These are phyloP conservation scores for Myotis lucifugus DNA, from an alignment of 2,113 vertebrate genomes.

Conservation along the genomic window DNA sequence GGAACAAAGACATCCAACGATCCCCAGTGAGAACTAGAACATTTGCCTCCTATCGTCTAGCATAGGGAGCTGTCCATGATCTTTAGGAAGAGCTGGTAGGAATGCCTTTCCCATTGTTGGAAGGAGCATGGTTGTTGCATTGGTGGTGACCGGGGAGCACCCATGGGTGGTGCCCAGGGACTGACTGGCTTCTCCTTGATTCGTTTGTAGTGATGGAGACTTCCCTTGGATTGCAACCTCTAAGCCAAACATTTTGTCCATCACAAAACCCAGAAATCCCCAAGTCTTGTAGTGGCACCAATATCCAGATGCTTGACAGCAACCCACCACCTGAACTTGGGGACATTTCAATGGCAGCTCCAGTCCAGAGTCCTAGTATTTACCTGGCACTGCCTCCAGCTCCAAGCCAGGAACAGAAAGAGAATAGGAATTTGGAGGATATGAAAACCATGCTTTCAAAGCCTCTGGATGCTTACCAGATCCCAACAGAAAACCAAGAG, in stretches of 20 bases:
- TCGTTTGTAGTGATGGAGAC: slow-evolving; percentile 59
- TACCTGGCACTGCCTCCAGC: background rate
- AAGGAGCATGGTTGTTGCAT: background rate
- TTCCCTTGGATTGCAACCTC: background rate
- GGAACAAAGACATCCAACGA: background rate
- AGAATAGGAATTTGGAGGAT: background rate
- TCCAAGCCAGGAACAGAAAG: background rate
- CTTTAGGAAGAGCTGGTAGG: background rate
- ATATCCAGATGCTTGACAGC: background rate
- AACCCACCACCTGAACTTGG: background rate
- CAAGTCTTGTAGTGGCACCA: background rate
- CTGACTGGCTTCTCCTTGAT: slow-evolving; percentile 15
- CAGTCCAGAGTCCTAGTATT: background rate
- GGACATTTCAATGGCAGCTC: background rate
- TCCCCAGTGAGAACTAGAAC: background rate
- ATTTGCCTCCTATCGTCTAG: background rate
- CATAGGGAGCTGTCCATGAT: background rate
- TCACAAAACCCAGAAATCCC: background rate
- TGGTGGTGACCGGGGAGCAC: background rate
- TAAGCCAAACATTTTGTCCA: slow-evolving; percentile 17
- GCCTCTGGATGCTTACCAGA: background rate
- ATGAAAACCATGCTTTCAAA: background rate
- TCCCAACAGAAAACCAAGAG: slow-evolving; percentile 1
- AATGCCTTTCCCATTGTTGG: background rate
- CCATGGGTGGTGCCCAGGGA: background rate